These are phyloP conservation scores for Helicoverpa assulta DNA, from an alignment of 2,888 invertebrate species.

Conservation along the genomic window DNA sequence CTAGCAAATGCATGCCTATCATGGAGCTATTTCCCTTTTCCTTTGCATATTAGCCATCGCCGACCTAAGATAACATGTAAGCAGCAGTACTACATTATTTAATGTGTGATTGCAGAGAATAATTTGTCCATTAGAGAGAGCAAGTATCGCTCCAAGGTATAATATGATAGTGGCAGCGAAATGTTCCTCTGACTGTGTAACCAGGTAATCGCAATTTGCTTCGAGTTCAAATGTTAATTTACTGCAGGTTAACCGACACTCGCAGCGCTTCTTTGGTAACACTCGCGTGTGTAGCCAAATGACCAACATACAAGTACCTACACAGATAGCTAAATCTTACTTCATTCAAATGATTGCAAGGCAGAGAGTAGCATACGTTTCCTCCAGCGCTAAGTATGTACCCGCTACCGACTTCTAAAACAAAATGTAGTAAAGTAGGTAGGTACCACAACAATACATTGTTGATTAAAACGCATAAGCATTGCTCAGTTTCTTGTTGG, in stretches of 20 bases:
- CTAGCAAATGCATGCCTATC: not conserved
- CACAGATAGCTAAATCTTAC: conserved; percentile 29
- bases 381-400: conserved; percentile 13
- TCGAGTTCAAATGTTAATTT: conserved; percentile 68
- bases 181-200: conserved; percentile 35
- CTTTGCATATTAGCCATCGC: not conserved
- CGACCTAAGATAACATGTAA: not conserved
- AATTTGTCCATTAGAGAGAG: conserved; percentile 15
- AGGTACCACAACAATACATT: conserved; percentile 33
- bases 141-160: conserved; percentile 15
- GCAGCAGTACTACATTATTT: conserved; percentile 5
- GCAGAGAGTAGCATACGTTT: conserved; percentile 2
- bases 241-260: conserved; percentile 41
- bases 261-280: conserved; percentile 48
- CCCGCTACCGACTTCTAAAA: conserved; percentile 13
- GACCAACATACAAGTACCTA: conserved; percentile 31
- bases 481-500: conserved; percentile 29
- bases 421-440: conserved; percentile 7
- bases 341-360: conserved; percentile 20
- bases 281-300: conserved; percentile 40
- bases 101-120: conserved; percentile 15
- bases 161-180: conserved; percentile 24
- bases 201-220: conserved; percentile 47
- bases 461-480: conserved; percentile 30
- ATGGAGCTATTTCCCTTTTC: not conserved